Evolutionary conservation across 2,888 invertebrate species (phyloP), one percentile per base, ranked within the genome.

Genomic region (Trypoxylon attenuatum): DNA sequence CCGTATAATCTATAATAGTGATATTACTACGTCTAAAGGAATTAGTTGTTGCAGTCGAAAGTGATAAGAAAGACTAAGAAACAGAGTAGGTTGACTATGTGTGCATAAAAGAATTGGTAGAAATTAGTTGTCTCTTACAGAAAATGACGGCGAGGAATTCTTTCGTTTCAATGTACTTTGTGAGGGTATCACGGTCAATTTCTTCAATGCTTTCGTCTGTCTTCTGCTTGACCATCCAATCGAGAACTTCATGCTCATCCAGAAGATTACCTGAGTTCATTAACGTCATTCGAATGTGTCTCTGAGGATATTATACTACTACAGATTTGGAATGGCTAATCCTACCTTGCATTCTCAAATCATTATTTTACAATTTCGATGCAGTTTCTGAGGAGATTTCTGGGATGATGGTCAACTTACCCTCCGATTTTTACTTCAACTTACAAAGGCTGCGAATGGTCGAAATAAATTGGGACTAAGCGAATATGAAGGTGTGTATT

Each of bases 71-170:
- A n/a, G n/a, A n/a, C n/a, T n/a, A n/a, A n/a, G n/a, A n/a, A n/a
- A n/a, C n/a, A n/a, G n/a, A n/a, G n/a, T n/a, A n/a, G n/a, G n/a
- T n/a, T n/a, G n/a, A n/a, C n/a, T n/a, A n/a, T n/a, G n/a, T n/a
- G n/a, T n/a, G n/a, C n/a, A n/a, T n/a, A n/a, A n/a, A n/a, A n/a
- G n/a, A n/a, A n/a, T n/a, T n/a, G n/a, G n/a, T n/a, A n/a, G n/a
- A n/a, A n/a, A n/a, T n/a, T n/a, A n/a, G n/a, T n/a, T n/a, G n/a
- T 47, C 16, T 47, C 95, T 95, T 91, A 96, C 96, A 97, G 87
- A 96, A 97, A 67, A 96, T 89, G 55, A 97, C 96, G 43, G 96
- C 96, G 82, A 97, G 89, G 89, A 96, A 97, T 87, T 97, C 96
- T 87, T 95, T 95, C 25, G 93, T 93, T 82, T 94, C 94, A 77